Evolutionary conservation across 2,113 vertebrate genomes (phyloP).

Genomic region (Notiomystis cincta): DNA sequence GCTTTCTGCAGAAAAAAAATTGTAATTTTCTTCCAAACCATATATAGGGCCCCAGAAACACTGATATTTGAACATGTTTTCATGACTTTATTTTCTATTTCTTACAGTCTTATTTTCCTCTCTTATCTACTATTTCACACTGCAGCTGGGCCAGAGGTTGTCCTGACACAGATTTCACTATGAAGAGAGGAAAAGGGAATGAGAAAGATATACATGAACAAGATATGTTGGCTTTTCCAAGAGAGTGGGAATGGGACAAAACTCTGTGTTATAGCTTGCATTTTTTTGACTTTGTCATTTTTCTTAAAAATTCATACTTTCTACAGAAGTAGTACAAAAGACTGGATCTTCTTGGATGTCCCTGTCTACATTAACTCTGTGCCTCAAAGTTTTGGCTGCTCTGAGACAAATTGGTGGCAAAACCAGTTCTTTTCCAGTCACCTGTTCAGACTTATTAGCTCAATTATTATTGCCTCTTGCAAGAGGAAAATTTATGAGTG

Average conservation of each 20-base stretch:
- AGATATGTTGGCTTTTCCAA: background rate
- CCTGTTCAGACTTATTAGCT: background rate
- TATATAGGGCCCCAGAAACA: background rate
- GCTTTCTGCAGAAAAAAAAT: background rate
- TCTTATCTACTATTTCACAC: background rate
- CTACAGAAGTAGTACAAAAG: background rate
- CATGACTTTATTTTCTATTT: background rate
- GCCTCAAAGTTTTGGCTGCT: background rate
- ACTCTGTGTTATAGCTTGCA: accelerated
- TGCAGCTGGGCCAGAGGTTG: background rate
- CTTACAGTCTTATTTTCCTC: background rate
- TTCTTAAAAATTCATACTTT: background rate
- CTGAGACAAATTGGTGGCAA: background rate
- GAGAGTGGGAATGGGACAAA: background rate
- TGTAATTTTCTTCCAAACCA: background rate
- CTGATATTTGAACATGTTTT: background rate
- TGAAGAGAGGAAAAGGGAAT: background rate
- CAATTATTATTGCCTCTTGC: background rate
- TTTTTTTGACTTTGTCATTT: background rate
- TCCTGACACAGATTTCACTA: background rate
- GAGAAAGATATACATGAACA: background rate
- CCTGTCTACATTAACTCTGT: background rate
- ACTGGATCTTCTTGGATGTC: background rate
- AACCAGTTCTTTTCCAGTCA: background rate
- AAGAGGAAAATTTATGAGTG: background rate